phyloP scores from a whole-genome alignment of 2,888 invertebrate genomes.

The Agrotis puta region DNA sequence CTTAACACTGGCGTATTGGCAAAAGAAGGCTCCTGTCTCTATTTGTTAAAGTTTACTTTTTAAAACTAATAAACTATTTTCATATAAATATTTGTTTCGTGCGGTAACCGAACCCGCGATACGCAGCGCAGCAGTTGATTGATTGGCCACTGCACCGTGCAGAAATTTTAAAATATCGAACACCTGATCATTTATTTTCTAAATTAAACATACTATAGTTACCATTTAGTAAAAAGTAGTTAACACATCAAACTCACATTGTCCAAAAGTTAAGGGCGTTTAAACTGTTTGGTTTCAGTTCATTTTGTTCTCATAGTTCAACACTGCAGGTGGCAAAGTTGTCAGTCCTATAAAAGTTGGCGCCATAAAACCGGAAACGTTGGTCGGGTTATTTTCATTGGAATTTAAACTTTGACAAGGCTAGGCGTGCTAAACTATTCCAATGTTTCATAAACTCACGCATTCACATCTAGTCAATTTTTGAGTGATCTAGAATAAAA shows the following conservation, averaged over 20 bases:
- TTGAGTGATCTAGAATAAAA: no score
- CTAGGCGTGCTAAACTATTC: slow-evolving; percentile 7
- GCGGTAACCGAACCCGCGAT: no score
- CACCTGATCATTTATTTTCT: not conserved
- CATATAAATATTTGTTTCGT: no score
- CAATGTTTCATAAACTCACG: not conserved
- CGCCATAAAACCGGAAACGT: slow-evolving; percentile 20
- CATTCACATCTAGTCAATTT: no score
- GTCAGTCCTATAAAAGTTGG: slow-evolving; percentile 36
- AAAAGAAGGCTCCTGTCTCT: no score
- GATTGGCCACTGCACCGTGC: no score
- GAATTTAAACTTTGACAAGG: slow-evolving; percentile 34
- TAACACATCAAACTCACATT: not conserved
- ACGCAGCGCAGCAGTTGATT: no score
- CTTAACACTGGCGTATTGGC: no score
- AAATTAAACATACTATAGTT: not conserved
- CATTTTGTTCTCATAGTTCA: slow-evolving; percentile 44
- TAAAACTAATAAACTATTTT: no score
- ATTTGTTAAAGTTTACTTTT: no score
- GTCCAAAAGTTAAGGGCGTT: slow-evolving; percentile 3
- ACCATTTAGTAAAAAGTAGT: not conserved
- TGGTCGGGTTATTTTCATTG: slow-evolving; percentile 21
- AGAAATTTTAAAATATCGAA: no score
- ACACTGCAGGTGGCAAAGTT: slow-evolving; percentile 35
- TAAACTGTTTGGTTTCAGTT: slow-evolving; percentile 22